Conservation (phyloP, 1,140 invertebrate species). For the Atopsyche davidsoni region DNA sequence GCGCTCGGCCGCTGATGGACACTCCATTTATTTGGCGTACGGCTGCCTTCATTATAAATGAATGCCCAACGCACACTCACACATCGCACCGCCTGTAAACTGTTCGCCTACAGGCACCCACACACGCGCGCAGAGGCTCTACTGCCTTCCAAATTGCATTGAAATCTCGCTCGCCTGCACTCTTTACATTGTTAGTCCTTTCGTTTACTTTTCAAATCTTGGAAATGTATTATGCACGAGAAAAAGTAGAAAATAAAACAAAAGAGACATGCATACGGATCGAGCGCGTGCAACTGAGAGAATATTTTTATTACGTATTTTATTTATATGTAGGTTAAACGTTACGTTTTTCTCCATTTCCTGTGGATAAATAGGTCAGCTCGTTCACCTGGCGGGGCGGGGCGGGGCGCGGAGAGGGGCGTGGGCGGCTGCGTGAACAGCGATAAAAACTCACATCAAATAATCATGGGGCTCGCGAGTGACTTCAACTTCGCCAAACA, state of each 20-base stretch:
- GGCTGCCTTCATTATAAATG: too few relatives aligned
- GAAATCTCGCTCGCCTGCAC: not conserved
- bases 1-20: too few relatives aligned
- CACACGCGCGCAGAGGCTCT: too few relatives aligned
- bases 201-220: conserved; percentile 22
- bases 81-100: too few relatives aligned
- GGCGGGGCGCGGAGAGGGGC: not conserved
- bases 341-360: conserved; percentile 22
- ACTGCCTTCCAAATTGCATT: conserved; percentile 12
- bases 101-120: too few relatives aligned
- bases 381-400: conserved; percentile 6
- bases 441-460: conserved; percentile 23
- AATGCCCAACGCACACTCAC: too few relatives aligned
- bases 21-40: too few relatives aligned
- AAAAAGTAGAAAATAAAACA: conserved; percentile 18
- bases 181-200: conserved; percentile 4
- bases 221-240: conserved; percentile 10
- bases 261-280: conserved; percentile 16
- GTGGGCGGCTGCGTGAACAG: conserved; percentile 5
- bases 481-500: conserved; percentile 7
- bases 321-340: conserved; percentile 28
- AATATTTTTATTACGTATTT: conserved; percentile 22
- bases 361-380: conserved; percentile 15
- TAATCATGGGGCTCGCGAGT: conserved; percentile 17
- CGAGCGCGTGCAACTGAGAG: conserved; percentile 8